Conservation (phyloP, 2,113 vertebrate genomes). For the Sprattus sprattus region DNA sequence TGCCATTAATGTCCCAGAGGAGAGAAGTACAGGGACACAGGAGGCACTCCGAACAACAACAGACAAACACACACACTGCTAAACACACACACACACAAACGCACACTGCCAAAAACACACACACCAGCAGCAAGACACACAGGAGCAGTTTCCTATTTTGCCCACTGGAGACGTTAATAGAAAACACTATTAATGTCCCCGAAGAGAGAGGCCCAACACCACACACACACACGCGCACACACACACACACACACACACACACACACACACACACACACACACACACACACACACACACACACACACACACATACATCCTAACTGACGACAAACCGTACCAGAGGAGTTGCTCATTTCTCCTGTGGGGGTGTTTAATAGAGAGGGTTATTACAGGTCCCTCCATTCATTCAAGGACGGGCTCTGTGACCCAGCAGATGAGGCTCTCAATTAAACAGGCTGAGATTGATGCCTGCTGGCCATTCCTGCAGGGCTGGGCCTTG, state of each 20-base stretch:
- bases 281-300: not conserved
- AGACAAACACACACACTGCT: not conserved
- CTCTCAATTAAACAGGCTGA: conserved; percentile 3
- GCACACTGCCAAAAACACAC: not conserved
- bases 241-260: not conserved
- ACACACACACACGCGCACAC: not conserved
- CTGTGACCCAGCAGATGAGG: not conserved
- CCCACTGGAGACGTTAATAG: not conserved
- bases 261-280: not conserved
- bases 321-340: not conserved
- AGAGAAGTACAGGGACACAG: not conserved
- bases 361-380: not conserved
- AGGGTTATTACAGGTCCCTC: not conserved
- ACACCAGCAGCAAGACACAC: not conserved
- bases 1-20: not conserved
- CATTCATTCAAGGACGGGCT: not conserved
- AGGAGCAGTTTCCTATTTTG: not conserved
- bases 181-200: not conserved
- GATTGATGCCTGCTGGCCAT: not conserved
- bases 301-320: not conserved
- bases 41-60: not conserved
- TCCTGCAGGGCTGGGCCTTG: not conserved
- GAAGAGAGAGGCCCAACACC: not conserved
- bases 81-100: not conserved
- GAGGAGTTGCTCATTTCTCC: conserved; percentile 1